Evolutionary conservation across 2,797 vertebrate species (phyloP).

Genomic region (Florisuga fusca): DNA sequence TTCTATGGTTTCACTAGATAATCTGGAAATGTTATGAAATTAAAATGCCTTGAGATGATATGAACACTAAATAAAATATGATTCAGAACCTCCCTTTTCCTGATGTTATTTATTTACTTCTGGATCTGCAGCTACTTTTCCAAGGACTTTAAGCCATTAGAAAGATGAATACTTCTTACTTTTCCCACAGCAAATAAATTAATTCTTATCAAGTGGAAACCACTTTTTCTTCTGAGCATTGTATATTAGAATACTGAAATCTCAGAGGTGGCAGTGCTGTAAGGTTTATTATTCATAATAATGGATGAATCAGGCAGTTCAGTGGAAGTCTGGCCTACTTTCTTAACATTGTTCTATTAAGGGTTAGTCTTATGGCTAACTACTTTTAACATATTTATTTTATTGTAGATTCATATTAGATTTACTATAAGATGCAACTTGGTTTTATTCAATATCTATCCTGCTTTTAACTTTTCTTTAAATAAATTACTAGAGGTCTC

Average conservation of each 20-base stretch:
- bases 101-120: slow-evolving; percentile 1
- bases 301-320: background rate
- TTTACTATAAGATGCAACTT: background rate
- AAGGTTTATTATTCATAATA: background rate
- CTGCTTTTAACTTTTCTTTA: background rate
- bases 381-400: background rate
- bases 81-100: background rate
- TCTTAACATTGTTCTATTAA: background rate
- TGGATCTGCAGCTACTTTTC: background rate
- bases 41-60: background rate
- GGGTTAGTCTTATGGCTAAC: background rate
- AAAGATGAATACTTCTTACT: background rate
- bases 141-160: background rate
- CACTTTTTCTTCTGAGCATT: slow-evolving; percentile 1
- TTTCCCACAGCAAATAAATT: background rate
- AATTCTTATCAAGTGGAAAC: slow-evolving; percentile 11
- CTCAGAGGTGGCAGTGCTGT: background rate
- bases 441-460: background rate
- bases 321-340: background rate
- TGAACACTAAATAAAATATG: background rate
- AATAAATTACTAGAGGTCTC: background rate
- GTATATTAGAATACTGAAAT: background rate
- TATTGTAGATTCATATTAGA: background rate
- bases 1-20: background rate
- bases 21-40: background rate